A percentile compares a stretch with the other conserved stretches of the same genome.
Conservation (phyloP, 2,113 vertebrate species). For the Choloepus hoffmanni region DNA sequence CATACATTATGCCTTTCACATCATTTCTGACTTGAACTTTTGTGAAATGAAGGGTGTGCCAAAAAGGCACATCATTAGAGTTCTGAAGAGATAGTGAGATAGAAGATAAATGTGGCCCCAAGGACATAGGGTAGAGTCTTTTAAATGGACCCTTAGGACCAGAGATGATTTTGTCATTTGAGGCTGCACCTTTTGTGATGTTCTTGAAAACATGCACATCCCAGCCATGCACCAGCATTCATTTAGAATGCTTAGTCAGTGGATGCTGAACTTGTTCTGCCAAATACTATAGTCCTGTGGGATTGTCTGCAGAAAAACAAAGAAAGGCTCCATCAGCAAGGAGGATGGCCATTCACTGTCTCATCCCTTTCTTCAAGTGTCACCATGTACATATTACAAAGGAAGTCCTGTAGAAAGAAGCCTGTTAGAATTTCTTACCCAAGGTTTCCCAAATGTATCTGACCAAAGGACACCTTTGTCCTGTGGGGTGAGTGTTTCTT, state of each 20-base stretch:
- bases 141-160: background rate
- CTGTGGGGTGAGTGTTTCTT: background rate
- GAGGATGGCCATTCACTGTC: background rate
- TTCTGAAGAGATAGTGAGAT: background rate
- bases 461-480: background rate
- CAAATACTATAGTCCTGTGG: background rate
- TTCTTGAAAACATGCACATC: background rate
- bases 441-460: slow-evolving; percentile 2
- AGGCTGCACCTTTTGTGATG: background rate
- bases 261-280: background rate
- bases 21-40: background rate
- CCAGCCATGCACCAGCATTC: no score
- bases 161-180: background rate
- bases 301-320: background rate
- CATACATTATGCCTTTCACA: background rate
- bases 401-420: background rate
- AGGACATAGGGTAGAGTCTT: background rate
- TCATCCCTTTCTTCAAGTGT: background rate
- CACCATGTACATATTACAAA: background rate
- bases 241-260: background rate
- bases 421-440: background rate
- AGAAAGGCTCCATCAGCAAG: background rate
- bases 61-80: background rate
- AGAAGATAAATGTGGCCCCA: background rate
- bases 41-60: background rate